Evolutionary conservation across 2,888 invertebrate genomes (phyloP).

Genomic region (Caradrina kadenii): DNA sequence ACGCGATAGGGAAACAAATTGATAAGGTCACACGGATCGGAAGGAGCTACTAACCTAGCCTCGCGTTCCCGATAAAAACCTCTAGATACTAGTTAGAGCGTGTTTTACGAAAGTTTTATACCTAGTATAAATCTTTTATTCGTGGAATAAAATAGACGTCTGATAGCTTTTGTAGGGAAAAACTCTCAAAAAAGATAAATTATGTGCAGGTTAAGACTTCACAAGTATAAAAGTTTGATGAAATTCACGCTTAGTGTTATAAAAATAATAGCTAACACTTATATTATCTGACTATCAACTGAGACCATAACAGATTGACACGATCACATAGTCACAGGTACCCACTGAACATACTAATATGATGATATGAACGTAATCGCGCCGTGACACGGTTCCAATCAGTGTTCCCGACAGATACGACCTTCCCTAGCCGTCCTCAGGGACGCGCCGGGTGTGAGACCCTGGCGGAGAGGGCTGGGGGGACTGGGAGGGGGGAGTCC

Average conservation of each 20-base stretch:
- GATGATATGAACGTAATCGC: slow-evolving; percentile 22
- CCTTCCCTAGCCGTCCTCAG: slow-evolving; percentile 12
- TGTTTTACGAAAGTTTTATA: background rate
- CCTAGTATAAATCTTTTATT: background rate
- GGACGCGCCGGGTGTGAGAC: slow-evolving; percentile 7
- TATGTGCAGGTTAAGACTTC: too few species aligned
- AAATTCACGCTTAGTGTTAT: too few species aligned
- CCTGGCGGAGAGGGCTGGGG: background rate
- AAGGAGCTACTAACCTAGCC: background rate
- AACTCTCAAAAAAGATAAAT: too few species aligned
- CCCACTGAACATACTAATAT: background rate
- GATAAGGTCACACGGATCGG: background rate
- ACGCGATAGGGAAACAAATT: background rate
- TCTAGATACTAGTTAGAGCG: too few species aligned
- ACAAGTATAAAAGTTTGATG: too few species aligned
- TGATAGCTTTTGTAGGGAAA: too few species aligned
- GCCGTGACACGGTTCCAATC: slow-evolving; percentile 35
- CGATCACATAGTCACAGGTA: background rate
- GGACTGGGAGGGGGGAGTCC: slow-evolving; percentile 31
- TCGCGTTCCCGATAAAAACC: too few species aligned
- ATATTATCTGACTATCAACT: background rate
- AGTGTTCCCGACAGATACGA: slow-evolving; percentile 36
- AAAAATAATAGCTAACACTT: too few species aligned
- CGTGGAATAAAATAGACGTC: background rate
- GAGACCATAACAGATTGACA: background rate